phyloP scores from a whole-genome alignment of 2,113 vertebrate genomes.

The Thomomys bottae region DNA sequence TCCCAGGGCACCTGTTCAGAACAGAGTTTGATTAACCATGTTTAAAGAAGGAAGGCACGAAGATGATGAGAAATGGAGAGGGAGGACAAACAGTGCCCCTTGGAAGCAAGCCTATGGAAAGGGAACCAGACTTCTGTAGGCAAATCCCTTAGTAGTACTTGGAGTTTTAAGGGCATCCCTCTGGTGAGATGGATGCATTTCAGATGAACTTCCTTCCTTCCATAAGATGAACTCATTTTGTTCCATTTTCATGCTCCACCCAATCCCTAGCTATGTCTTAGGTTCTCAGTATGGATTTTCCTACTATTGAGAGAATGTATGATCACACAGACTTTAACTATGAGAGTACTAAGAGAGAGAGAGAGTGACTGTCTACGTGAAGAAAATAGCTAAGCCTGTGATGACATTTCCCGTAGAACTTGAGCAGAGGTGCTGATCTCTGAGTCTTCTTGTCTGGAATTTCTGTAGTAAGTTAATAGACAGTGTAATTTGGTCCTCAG shows the following conservation, averaged over 20 bases:
- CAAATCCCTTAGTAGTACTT: background rate
- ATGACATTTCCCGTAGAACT: background rate
- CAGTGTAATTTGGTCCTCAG: background rate
- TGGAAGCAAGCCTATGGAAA: background rate
- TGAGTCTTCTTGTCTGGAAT: background rate
- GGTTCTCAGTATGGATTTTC: background rate
- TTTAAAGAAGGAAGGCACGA: conserved; percentile 25
- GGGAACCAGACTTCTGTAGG: background rate
- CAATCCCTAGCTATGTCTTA: conserved; percentile 16
- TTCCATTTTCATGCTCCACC: background rate
- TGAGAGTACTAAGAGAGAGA: background rate
- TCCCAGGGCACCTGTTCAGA: background rate
- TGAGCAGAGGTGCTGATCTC: background rate
- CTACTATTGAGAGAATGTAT: background rate
- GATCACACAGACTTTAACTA: background rate
- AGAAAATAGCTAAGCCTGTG: background rate
- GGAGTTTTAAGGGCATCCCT: background rate
- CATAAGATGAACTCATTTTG: background rate
- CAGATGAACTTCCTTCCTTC: background rate
- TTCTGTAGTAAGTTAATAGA: background rate
- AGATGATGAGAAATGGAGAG: accelerated
- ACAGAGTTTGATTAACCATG: background rate
- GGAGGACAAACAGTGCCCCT: background rate
- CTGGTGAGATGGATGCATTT: background rate
- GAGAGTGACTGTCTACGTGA: background rate